Conservation (phyloP, 2,113 vertebrate species). For the Guaruba guarouba region DNA sequence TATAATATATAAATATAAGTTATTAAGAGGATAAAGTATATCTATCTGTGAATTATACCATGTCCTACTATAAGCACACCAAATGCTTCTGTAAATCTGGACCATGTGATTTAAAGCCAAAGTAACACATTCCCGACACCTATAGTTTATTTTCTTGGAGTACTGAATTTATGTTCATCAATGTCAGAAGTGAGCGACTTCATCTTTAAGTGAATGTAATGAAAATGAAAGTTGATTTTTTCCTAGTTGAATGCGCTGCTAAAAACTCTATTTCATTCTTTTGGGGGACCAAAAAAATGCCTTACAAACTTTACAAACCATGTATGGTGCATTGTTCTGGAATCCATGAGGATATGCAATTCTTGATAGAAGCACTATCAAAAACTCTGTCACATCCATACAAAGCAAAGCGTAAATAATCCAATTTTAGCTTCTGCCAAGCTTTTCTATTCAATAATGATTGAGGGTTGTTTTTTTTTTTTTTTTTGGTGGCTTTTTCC, state of each 20-base stretch:
- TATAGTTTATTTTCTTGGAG: background rate
- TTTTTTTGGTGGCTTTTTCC: background rate
- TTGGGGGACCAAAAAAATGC: background rate
- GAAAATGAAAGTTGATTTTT: background rate
- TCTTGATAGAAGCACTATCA: background rate
- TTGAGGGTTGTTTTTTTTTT: background rate
- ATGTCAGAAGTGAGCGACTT: background rate
- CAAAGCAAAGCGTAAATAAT: background rate
- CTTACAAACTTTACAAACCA: background rate
- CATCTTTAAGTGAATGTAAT: background rate
- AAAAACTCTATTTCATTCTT: background rate
- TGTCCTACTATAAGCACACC: background rate
- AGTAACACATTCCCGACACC: background rate
- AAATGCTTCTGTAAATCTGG: background rate
- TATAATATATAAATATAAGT: background rate
- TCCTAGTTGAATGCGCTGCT: background rate
- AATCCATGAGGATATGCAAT: background rate
- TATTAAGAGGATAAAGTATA: background rate
- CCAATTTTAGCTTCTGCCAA: background rate
- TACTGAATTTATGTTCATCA: background rate
- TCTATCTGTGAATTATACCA: background rate
- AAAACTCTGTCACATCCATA: background rate
- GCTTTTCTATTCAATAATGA: background rate
- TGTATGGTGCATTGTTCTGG: background rate
- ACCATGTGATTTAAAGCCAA: background rate